Conservation (phyloP, 35 echinoderm and acorn worm genomes). For the Holothuria glaberrima region DNA sequence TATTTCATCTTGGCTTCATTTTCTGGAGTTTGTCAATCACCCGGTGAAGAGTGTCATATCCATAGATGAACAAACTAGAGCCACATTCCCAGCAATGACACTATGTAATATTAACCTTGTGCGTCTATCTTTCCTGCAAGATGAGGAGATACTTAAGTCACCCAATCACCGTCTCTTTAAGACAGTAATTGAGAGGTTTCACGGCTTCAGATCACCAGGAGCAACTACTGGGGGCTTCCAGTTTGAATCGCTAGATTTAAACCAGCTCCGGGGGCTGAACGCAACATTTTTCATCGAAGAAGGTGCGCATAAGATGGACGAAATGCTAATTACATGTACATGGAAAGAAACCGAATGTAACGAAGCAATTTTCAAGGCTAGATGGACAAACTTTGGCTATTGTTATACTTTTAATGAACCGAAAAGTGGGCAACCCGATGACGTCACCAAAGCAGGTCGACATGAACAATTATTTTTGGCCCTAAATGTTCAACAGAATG, state of each 20-base stretch:
- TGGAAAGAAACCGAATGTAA: background rate
- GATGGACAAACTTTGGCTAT: slow-evolving; percentile 48
- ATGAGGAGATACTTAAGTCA: background rate
- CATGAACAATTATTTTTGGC: background rate
- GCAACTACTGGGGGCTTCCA: background rate
- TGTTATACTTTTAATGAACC: slow-evolving; percentile 48
- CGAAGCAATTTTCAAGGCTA: background rate
- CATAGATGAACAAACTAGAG: background rate
- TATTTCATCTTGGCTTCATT: background rate
- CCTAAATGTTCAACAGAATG: slow-evolving; percentile 28
- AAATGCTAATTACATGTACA: slow-evolving; percentile 19
- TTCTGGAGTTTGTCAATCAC: slow-evolving; percentile 1
- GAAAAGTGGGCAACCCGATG: background rate
- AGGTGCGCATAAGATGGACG: slow-evolving; percentile 31
- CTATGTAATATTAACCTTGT: slow-evolving; percentile 25
- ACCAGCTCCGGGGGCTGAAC: background rate
- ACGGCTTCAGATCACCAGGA: background rate
- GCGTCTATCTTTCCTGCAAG: background rate
- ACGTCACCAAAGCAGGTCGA: background rate
- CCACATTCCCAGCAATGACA: slow-evolving; percentile 22
- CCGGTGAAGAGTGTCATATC: slow-evolving; percentile 35
- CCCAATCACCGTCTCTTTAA: background rate
- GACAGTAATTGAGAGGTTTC: background rate
- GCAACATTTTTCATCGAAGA: slow-evolving; percentile 10
- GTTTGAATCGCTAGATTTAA: background rate